A percentile compares a stretch with the other conserved stretches of the same genome.
Conservation (phyloP, 1,140 invertebrate species). For the Drepana arcuata region DNA sequence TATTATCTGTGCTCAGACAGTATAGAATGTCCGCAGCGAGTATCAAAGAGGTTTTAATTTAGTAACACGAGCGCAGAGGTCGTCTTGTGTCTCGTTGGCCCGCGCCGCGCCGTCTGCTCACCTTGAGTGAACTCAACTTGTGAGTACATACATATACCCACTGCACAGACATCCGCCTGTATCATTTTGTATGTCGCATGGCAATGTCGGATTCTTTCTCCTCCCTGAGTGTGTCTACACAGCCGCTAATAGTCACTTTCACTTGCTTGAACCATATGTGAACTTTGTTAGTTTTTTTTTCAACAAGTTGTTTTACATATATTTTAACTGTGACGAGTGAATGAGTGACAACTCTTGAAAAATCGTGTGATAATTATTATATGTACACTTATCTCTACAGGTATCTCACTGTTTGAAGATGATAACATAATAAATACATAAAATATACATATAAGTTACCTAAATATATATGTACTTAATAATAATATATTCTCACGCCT, state of each 20-base stretch:
- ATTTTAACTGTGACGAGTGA: too few species aligned
- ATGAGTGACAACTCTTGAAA: too few species aligned
- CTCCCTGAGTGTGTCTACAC: conserved; percentile 21
- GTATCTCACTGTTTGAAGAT: too few species aligned
- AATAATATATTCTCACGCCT: too few species aligned
- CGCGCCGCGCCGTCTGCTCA: conserved; percentile 62
- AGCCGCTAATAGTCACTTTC: conserved; percentile 36
- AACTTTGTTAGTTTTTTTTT: too few species aligned
- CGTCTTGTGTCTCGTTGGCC: conserved; percentile 27
- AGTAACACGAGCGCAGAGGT: conserved; percentile 46
- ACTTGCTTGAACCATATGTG: too few species aligned
- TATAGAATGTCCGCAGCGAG: conserved; percentile 45
- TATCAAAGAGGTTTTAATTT: conserved; percentile 50
- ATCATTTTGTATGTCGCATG: conserved; percentile 36
- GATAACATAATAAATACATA: conserved; percentile 6
- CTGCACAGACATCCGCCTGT: conserved; percentile 34
- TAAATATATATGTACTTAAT: too few species aligned
- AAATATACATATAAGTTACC: conserved; percentile 3
- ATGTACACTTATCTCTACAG: too few species aligned
- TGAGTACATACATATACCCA: too few species aligned
- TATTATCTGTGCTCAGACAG: conserved; percentile 39
- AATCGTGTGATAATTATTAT: too few species aligned
- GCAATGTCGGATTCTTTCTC: conserved; percentile 19
- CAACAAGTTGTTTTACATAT: too few species aligned
- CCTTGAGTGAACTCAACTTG: conserved; percentile 38